A percentile compares a stretch with the other conserved stretches of the same genome.
phyloP scores from a whole-genome alignment of 2,113 vertebrate species.

The Erythrocercus mccallii region DNA sequence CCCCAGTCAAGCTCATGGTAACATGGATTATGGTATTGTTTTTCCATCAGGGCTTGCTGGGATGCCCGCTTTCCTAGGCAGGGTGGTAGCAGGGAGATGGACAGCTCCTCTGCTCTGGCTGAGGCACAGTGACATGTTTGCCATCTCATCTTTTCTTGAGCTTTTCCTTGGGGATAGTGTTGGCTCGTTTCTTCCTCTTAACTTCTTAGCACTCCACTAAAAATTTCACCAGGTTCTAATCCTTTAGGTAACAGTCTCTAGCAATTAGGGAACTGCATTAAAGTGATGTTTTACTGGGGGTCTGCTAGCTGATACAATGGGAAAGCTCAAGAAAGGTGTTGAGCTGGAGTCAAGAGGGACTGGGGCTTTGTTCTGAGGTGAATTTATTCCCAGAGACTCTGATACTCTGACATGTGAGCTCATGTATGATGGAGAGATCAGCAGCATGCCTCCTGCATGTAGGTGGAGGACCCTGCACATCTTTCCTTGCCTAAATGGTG shows the following conservation, averaged over 20 bases:
- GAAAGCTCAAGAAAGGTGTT: background rate
- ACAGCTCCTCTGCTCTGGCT: background rate
- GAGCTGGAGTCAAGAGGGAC: background rate
- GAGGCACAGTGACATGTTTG: background rate
- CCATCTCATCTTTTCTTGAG: background rate
- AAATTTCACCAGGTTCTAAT: background rate
- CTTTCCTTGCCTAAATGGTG: background rate
- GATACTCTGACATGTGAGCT: background rate
- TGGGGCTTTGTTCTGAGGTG: background rate
- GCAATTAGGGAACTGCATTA: background rate
- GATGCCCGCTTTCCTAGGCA: background rate
- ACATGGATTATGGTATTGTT: background rate
- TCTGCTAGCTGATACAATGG: background rate
- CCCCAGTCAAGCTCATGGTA: accelerated
- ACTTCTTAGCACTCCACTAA: background rate
- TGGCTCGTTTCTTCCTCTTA: background rate
- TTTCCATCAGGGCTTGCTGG: background rate
- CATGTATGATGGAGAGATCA: background rate
- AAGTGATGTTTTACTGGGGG: background rate
- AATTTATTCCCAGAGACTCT: background rate
- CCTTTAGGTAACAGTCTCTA: background rate
- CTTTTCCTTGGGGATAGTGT: background rate
- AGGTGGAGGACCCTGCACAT: background rate
- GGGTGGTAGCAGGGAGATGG: background rate
- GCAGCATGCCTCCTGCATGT: background rate